phyloP scores from a whole-genome alignment of 2,797 vertebrate species.

The Siniperca scherzeri region DNA sequence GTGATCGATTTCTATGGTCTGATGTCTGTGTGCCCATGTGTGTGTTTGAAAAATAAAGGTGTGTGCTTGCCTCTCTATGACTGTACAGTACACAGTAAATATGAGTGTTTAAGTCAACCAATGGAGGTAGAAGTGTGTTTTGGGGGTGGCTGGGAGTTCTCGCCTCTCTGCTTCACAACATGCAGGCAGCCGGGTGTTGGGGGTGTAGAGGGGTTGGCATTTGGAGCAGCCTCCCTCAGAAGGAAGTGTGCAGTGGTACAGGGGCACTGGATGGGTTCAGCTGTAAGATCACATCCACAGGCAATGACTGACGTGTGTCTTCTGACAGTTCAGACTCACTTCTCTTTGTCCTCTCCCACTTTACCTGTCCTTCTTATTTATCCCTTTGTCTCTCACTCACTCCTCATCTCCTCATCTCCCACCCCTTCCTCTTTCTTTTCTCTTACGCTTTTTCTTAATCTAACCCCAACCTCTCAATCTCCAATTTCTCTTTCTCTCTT shows the following conservation, averaged over 20 bases:
- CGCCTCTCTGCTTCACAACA: not conserved
- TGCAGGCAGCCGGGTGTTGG: not conserved
- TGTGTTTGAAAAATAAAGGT: not conserved
- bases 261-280: constrained; percentile 28
- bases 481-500: not conserved
- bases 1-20: not conserved
- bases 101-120: not conserved
- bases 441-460: constrained; percentile 6
- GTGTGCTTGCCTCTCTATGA: not conserved
- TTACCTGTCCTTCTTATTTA: not conserved
- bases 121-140: constrained; percentile 9
- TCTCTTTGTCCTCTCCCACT: constrained; percentile 2
- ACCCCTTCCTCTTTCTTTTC: not conserved
- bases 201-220: not conserved
- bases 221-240: not conserved
- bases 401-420: not conserved
- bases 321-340: constrained; percentile 37
- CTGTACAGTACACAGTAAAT: not conserved
- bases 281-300: constrained; percentile 54
- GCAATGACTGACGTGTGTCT: constrained; percentile 56
- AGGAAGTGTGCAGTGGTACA: constrained; percentile 20
- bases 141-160: not conserved
- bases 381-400: constrained; percentile 23
- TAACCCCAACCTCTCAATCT: constrained; percentile 5
- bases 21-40: not conserved